These are phyloP conservation scores for Bruchidius siliquastri DNA, from an alignment of 2,888 invertebrate genomes.

Conservation along the genomic window DNA sequence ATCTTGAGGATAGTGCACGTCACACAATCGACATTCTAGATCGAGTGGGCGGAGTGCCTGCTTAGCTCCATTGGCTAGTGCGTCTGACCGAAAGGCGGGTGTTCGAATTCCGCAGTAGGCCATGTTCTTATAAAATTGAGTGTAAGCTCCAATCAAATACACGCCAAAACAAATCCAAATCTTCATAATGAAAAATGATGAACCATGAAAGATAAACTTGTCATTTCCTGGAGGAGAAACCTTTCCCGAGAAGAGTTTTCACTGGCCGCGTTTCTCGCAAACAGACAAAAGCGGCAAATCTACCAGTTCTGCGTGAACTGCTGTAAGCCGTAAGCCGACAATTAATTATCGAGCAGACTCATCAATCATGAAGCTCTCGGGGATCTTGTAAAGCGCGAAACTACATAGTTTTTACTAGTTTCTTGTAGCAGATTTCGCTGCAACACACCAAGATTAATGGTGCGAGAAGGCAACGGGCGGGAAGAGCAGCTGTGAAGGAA, in stretches of 20 bases:
- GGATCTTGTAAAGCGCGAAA: not conserved
- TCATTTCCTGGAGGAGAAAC: not conserved
- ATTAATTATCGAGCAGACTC: not conserved
- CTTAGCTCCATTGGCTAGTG: too few species aligned
- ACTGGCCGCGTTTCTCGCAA: not conserved
- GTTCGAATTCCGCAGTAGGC: too few species aligned
- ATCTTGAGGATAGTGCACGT: too few species aligned
- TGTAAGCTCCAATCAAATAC: too few species aligned
- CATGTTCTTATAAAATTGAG: too few species aligned
- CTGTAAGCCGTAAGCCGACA: not conserved
- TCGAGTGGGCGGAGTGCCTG: too few species aligned
- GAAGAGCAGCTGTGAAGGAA: not conserved
- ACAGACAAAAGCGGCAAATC: not conserved
- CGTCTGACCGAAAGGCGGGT: too few species aligned
- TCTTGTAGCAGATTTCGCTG: conserved; percentile 1
- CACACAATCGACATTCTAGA: too few species aligned
- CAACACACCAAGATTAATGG: conserved; percentile 5
- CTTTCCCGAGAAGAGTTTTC: not conserved
- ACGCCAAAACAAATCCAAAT: not conserved
- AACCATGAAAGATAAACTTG: not conserved
- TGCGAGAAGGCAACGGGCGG: not conserved
- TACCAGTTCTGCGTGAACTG: not conserved
- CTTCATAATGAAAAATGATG: too few species aligned
- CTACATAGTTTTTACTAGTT: conserved; percentile 3
- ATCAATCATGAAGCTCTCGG: not conserved